Conservation (phyloP, 2,888 invertebrate species). For the Drosophila yooni region DNA sequence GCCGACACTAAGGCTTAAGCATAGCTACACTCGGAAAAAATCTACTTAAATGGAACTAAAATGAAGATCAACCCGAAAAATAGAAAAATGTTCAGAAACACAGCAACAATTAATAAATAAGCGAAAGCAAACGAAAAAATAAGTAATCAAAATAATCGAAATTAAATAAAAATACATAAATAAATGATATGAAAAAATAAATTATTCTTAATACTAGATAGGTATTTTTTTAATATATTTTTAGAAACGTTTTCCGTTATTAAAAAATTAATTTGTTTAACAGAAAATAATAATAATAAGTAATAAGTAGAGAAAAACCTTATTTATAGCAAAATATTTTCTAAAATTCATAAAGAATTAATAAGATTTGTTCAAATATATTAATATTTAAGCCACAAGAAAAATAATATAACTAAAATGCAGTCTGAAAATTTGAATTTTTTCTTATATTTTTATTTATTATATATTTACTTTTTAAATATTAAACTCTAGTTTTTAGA, state of each 20-base stretch:
- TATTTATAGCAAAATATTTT: neutral
- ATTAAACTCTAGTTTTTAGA: neutral
- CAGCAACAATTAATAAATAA: neutral
- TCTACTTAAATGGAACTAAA: neutral
- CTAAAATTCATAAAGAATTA: neutral
- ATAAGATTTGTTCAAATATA: neutral
- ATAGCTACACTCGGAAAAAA: neutral
- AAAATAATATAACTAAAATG: neutral
- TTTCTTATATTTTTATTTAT: too few species aligned
- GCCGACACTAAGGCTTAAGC: constrained; percentile 48
- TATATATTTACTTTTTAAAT: neutral
- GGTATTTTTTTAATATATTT: neutral
- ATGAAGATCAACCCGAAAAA: neutral
- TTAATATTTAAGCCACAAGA: neutral
- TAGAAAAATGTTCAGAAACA: neutral
- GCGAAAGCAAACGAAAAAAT: neutral
- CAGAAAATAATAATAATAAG: neutral
- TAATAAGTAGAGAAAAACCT: neutral
- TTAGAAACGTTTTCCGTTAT: neutral
- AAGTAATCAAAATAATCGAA: neutral
- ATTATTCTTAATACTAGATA: neutral
- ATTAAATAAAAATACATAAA: neutral
- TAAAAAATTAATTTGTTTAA: neutral
- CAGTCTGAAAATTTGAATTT: neutral
- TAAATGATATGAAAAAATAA: too few species aligned